Percentiles rank a stretch among this genome's conserved stretches.
Conservation (phyloP, 2,797 vertebrate species). For the Artibeus jamaicensis region DNA sequence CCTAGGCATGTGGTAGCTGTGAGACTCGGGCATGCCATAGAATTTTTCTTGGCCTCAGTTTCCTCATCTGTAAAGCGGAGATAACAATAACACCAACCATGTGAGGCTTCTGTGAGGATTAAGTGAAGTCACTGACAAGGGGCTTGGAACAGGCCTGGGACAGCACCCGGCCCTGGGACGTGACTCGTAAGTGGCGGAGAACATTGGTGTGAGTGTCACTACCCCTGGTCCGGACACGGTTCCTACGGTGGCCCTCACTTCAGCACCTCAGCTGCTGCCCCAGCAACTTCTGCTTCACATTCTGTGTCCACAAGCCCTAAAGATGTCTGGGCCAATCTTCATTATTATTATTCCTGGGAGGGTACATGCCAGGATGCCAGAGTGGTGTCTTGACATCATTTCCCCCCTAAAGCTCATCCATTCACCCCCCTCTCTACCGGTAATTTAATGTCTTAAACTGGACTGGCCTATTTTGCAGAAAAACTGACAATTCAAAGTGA, state of each 20-base stretch:
- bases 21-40: fast-evolving
- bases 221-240: fast-evolving
- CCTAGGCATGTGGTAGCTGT: background rate
- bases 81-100: fast-evolving
- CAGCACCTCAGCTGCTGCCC: background rate
- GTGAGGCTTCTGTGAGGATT: background rate
- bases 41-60: background rate
- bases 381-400: background rate
- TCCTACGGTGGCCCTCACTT: fast-evolving
- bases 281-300: background rate
- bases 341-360: background rate
- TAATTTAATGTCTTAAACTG: background rate
- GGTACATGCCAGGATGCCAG: too few relatives aligned
- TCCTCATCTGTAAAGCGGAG: background rate
- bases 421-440: background rate
- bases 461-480: background rate
- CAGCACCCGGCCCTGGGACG: fast-evolving
- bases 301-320: fast-evolving
- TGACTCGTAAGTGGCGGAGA: fast-evolving
- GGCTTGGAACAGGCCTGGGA: fast-evolving
- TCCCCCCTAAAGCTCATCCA: background rate
- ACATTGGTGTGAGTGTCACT: fast-evolving
- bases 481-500: background rate
- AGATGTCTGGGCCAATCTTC: background rate
- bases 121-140: fast-evolving